Conservation (phyloP, 2,113 vertebrate genomes). For the Misgurnus mizolepis region DNA sequence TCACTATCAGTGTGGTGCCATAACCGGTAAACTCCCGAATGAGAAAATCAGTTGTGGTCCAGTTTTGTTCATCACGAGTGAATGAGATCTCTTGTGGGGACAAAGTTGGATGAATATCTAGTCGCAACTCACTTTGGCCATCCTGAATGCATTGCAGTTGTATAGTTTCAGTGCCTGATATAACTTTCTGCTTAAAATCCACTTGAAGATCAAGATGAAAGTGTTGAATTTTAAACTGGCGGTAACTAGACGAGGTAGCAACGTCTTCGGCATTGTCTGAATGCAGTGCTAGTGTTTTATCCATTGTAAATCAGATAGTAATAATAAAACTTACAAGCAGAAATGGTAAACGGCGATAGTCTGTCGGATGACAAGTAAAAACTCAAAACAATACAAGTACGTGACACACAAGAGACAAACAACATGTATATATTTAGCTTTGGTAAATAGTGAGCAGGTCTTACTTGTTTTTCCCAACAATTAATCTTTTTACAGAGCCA, state of each 20-base stretch:
- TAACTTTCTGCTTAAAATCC: constrained; percentile 62
- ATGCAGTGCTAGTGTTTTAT: constrained; percentile 36
- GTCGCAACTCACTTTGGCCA: constrained; percentile 56
- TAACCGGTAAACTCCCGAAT: constrained; percentile 71
- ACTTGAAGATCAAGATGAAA: constrained; percentile 71
- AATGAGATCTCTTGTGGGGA: constrained; percentile 54
- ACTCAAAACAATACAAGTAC: no score
- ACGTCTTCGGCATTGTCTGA: constrained; percentile 62
- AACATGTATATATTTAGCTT: no score
- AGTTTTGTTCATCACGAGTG: constrained; percentile 14
- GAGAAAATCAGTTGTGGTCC: constrained; percentile 53
- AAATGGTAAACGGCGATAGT: not conserved
- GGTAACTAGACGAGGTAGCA: constrained; percentile 72
- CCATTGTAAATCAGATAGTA: constrained; percentile 34
- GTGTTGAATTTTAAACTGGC: constrained; percentile 68
- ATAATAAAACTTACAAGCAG: no score
- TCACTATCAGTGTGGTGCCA: constrained; percentile 69
- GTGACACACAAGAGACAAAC: no score
- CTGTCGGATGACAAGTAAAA: no score
- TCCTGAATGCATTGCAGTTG: constrained; percentile 65
- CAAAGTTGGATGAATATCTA: constrained; percentile 73
- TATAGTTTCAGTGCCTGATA: constrained; percentile 64
- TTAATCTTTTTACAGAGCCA: no score
- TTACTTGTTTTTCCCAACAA: no score
- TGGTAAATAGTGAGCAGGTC: no score